Conservation (phyloP, 2,797 vertebrate genomes). For the Neosilurus hyrtlii region DNA sequence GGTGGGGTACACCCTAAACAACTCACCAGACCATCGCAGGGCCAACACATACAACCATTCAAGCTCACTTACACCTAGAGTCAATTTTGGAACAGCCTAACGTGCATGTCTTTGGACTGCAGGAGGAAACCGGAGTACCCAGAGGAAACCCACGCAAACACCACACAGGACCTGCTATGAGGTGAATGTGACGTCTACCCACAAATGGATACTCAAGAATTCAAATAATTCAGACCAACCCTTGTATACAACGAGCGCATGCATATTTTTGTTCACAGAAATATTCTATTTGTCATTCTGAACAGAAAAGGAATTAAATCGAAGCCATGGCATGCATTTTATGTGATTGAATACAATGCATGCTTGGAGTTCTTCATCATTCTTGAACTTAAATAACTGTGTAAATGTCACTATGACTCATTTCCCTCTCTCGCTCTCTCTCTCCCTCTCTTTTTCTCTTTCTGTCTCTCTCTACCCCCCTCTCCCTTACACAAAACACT, state of each 20-base stretch:
- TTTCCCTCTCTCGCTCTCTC: not conserved
- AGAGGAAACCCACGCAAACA: too few species aligned
- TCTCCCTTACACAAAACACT: slow-evolving; percentile 49
- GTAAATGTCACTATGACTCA: slow-evolving; percentile 42
- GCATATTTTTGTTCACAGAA: not conserved
- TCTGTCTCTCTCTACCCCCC: not conserved
- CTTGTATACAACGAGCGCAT: not conserved
- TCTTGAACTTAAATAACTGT: not conserved
- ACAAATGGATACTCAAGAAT: not conserved
- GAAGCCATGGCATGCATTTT: not conserved
- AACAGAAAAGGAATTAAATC: too few species aligned
- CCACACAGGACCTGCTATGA: too few species aligned
- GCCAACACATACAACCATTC: too few species aligned
- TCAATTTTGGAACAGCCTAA: too few species aligned
- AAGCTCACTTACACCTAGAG: too few species aligned
- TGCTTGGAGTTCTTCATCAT: not conserved
- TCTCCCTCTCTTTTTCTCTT: slow-evolving; percentile 3
- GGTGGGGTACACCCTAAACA: too few species aligned
- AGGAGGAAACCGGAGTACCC: too few species aligned
- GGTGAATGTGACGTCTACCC: too few species aligned
- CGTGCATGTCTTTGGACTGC: too few species aligned
- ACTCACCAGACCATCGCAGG: too few species aligned
- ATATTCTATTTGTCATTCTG: too few species aligned
- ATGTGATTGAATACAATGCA: not conserved
- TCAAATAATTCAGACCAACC: not conserved